Percentiles rank a stretch among this genome's conserved stretches.
Evolutionary conservation across 1,140 invertebrate genomes (phyloP).

Genomic region (Diabrotica virgifera): DNA sequence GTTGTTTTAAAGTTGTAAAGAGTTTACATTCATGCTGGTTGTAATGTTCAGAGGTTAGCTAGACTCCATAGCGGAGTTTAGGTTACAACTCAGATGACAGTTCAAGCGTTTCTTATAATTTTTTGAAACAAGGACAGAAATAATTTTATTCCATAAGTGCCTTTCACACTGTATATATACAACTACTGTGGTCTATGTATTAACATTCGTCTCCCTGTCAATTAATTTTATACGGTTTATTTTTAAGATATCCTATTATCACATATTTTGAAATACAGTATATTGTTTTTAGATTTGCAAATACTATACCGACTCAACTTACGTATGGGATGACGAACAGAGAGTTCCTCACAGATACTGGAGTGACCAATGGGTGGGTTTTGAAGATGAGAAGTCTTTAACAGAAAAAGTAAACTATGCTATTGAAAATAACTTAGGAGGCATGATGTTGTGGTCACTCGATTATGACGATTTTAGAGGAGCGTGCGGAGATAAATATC

Average conservation of each 20-base stretch:
- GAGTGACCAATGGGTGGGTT: constrained; percentile 46
- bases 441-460: constrained; percentile 71
- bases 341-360: constrained; percentile 37
- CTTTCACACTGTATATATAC: too few species aligned
- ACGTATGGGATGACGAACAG: constrained; percentile 39
- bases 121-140: too few species aligned
- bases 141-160: too few species aligned
- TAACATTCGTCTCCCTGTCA: background rate
- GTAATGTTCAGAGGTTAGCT: too few species aligned
- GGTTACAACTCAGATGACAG: too few species aligned
- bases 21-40: too few species aligned
- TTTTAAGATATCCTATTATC: too few species aligned
- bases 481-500: constrained; percentile 57
- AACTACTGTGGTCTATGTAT: too few species aligned
- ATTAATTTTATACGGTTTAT: background rate
- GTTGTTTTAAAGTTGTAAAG: too few species aligned
- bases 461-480: constrained; percentile 72
- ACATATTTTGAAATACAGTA: background rate
- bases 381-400: constrained; percentile 42
- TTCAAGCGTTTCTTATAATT: too few species aligned
- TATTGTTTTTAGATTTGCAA: constrained; percentile 46
- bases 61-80: too few species aligned
- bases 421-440: constrained; percentile 54
- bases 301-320: constrained; percentile 45
- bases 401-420: constrained; percentile 50